phyloP scores from a whole-genome alignment of 2,113 vertebrate genomes.

The Siniperca knerii region DNA sequence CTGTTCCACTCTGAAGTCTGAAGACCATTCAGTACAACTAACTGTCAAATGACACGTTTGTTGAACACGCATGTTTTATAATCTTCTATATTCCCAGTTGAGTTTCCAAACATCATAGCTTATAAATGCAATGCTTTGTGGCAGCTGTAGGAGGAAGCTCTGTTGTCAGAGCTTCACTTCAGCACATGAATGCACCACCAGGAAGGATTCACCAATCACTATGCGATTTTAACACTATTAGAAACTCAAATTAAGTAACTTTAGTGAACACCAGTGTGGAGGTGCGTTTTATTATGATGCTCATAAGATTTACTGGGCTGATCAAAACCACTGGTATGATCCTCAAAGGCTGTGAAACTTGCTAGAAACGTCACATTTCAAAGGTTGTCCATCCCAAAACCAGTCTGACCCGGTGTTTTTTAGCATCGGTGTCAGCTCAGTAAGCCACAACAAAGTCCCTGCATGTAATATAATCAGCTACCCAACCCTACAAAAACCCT shows the following conservation, averaged over 20 bases:
- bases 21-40: background rate
- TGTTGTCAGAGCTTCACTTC: background rate
- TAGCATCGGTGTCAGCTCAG: background rate
- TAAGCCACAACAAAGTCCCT: conserved; percentile 3
- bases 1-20: too few relatives aligned
- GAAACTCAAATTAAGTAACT: background rate
- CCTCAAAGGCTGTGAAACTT: background rate
- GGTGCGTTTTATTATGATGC: background rate
- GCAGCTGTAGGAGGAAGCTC: background rate
- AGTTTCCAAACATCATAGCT: background rate
- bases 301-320: too few relatives aligned
- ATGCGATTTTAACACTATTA: background rate
- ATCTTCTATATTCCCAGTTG: background rate
- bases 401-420: background rate
- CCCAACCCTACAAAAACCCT: background rate
- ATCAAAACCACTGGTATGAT: too few relatives aligned
- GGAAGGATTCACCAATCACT: background rate
- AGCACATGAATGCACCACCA: background rate
- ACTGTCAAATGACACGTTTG: background rate
- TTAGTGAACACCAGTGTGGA: too few relatives aligned
- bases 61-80: background rate
- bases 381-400: background rate
- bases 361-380: background rate
- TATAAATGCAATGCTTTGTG: background rate
- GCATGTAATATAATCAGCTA: conserved; percentile 17